Percentiles rank a stretch among this genome's conserved stretches.
Conservation (phyloP, 1,140 invertebrate species). For the Polyergus mexicanus region DNA sequence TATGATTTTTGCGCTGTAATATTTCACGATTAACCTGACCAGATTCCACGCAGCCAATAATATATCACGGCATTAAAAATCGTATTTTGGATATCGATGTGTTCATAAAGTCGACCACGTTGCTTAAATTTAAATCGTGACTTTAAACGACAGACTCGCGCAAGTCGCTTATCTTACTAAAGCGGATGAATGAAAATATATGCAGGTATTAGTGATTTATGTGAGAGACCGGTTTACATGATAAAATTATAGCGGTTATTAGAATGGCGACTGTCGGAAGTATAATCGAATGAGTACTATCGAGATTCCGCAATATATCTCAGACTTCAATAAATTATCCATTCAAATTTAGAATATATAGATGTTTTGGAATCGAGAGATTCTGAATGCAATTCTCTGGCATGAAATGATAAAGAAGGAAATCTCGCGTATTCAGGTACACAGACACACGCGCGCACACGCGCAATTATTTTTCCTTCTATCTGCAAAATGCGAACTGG, state of each 20-base stretch:
- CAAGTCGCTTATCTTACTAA: constrained; percentile 30
- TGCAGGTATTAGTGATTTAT: constrained; percentile 3
- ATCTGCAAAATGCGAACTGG: constrained; percentile 5
- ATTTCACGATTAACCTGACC: constrained; percentile 48
- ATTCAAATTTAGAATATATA: neutral
- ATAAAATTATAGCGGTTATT: constrained; percentile 3
- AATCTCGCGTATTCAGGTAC: neutral
- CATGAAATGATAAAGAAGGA: neutral
- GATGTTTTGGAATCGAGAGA: neutral
- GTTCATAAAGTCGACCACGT: constrained; percentile 46
- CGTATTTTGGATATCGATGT: constrained; percentile 24
- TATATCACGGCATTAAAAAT: constrained; percentile 52
- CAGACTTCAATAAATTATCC: neutral
- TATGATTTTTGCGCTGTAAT: constrained; percentile 10
- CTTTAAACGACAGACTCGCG: constrained; percentile 5
- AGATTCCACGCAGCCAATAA: constrained; percentile 10
- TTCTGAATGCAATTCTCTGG: neutral
- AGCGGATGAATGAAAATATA: constrained; percentile 20
- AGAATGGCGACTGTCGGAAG: neutral
- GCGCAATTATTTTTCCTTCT: neutral
- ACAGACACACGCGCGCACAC: too few species aligned
- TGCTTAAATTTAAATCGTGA: constrained; percentile 53
- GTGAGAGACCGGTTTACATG: neutral
- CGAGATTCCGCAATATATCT: neutral
- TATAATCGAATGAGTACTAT: constrained; percentile 6